A percentile compares a stretch with the other conserved stretches of the same genome.
These are phyloP conservation scores for Gari tellinella DNA, from an alignment of 2,888 invertebrate species.

Conservation along the genomic window DNA sequence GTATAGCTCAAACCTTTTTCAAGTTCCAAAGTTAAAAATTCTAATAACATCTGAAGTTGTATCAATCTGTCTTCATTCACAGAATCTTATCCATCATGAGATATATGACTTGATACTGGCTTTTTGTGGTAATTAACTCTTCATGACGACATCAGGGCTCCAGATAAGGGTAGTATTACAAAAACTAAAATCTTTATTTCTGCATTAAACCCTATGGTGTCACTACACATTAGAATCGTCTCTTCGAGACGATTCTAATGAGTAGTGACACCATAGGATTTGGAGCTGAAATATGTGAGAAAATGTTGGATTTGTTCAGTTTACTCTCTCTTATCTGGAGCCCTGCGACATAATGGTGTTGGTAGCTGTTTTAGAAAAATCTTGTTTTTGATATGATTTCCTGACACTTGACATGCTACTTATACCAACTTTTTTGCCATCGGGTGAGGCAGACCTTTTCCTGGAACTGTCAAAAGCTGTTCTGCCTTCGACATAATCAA, in stretches of 20 bases:
- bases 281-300: too few species aligned
- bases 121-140: constrained; percentile 34
- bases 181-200: too few species aligned
- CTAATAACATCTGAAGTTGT: constrained; percentile 35
- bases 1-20: constrained; percentile 37
- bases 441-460: constrained; percentile 16
- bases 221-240: too few species aligned
- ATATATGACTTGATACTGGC: constrained; percentile 44
- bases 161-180: too few species aligned
- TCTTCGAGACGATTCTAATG: too few species aligned
- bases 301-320: too few species aligned
- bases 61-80: constrained; percentile 41
- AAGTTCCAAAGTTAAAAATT: constrained; percentile 26
- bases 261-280: too few species aligned
- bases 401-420: constrained; percentile 42
- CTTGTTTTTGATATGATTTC: constrained; percentile 14
- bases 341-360: constrained; percentile 39
- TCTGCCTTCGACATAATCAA: constrained; percentile 11
- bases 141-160: too few species aligned
- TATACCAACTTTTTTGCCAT: constrained; percentile 22
- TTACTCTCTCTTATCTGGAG: too few species aligned
- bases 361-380: constrained; percentile 24
- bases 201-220: too few species aligned
- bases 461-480: background rate
- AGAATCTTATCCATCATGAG: constrained; percentile 55